These are phyloP conservation scores for Cynoglossus semilaevis DNA, from an alignment of 2,113 vertebrate genomes.

Conservation along the genomic window DNA sequence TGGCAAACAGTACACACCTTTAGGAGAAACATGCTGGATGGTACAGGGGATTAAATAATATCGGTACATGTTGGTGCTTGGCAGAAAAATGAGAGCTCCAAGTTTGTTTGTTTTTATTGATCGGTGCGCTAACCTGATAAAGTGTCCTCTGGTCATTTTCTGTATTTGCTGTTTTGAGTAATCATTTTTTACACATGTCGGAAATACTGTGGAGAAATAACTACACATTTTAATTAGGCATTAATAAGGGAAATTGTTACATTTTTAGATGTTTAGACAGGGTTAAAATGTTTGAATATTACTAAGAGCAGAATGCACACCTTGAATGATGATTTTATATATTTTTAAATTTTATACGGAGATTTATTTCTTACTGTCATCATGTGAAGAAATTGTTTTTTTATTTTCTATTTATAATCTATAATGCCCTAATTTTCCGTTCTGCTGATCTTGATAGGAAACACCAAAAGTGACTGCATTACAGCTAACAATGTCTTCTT, in stretches of 20 bases:
- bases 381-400: too few species aligned
- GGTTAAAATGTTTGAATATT: too few species aligned
- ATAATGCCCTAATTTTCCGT: neutral
- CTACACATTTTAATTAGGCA: neutral
- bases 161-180: conserved; percentile 4
- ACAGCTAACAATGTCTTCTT: conserved; percentile 14
- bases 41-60: conserved; percentile 43
- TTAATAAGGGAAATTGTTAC: neutral
- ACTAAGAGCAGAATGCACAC: too few species aligned
- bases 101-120: conserved; percentile 35
- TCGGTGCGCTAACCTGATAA: conserved; percentile 12
- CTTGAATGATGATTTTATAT: too few species aligned
- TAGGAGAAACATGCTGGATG: conserved; percentile 51
- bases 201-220: neutral
- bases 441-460: neutral
- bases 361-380: too few species aligned
- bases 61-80: conserved; percentile 26
- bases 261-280: too few species aligned
- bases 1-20: conserved; percentile 70
- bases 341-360: too few species aligned
- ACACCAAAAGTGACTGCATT: neutral
- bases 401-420: too few species aligned
- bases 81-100: conserved; percentile 22
- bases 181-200: conserved; percentile 4
- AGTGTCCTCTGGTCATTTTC: conserved; percentile 8